These are phyloP conservation scores for Scolopax rusticola DNA, from an alignment of 2,797 vertebrate species.

Conservation along the genomic window DNA sequence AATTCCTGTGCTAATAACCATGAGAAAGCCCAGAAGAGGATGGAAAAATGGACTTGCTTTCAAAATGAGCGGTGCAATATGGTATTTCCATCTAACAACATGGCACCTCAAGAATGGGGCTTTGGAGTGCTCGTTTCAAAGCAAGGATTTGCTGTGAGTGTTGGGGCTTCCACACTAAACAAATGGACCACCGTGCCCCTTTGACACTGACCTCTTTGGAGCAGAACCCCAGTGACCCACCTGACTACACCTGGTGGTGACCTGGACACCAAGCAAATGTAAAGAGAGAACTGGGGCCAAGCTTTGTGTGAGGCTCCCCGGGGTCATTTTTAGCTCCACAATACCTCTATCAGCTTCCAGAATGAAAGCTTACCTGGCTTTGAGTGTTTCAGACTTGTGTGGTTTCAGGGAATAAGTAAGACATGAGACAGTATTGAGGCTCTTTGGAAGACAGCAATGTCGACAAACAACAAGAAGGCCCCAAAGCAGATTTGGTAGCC, in stretches of 20 bases:
- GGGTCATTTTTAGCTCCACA: neutral
- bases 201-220: neutral
- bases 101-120: neutral
- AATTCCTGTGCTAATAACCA: neutral
- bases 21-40: neutral
- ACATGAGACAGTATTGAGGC: neutral
- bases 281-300: neutral
- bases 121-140: neutral
- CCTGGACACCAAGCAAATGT: neutral
- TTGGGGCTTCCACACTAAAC: neutral
- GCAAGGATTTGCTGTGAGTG: neutral
- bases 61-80: accelerated
- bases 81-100: neutral
- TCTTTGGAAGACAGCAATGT: neutral
- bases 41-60: neutral
- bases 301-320: neutral
- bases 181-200: neutral
- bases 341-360: neutral
- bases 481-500: neutral
- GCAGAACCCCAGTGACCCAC: neutral
- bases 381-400: neutral
- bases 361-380: neutral
- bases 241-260: neutral
- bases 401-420: neutral
- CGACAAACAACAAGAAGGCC: neutral